A percentile compares a stretch with the other conserved stretches of the same genome.
These are phyloP conservation scores for Laticauda laticaudata DNA, from an alignment of 2,113 vertebrate species.

Conservation along the genomic window DNA sequence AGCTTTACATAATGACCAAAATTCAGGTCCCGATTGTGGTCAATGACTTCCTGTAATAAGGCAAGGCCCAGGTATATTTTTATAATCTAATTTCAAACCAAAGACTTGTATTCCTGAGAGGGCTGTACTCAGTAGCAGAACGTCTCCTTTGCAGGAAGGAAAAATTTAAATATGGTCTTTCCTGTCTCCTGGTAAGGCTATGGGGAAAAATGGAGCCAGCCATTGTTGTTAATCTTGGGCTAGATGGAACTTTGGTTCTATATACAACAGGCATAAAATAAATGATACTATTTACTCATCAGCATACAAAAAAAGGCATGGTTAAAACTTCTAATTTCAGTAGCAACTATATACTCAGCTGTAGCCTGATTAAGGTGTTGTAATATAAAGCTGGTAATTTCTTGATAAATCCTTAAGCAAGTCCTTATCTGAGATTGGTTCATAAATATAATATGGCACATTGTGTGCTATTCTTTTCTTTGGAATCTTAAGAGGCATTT, in stretches of 20 bases:
- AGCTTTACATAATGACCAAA: neutral
- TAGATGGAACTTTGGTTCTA: neutral
- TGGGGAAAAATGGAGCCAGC: neutral
- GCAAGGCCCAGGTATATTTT: neutral
- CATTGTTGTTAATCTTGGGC: neutral
- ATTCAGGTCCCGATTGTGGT: neutral
- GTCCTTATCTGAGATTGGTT: neutral
- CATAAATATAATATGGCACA: neutral
- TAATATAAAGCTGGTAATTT: constrained; percentile 13
- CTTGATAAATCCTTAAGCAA: neutral
- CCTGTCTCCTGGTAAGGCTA: neutral
- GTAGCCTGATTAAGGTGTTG: neutral
- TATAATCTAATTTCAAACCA: neutral
- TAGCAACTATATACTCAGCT: neutral
- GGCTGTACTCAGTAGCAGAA: neutral
- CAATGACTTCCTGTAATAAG: neutral
- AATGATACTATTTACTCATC: too few species aligned
- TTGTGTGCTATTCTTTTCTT: neutral
- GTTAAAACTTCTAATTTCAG: neutral
- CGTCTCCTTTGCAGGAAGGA: neutral
- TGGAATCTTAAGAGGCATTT: neutral
- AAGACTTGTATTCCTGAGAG: neutral
- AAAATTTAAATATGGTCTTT: neutral
- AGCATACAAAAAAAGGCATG: neutral
- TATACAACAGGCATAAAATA: neutral